Conservation (phyloP, 1,140 invertebrate species). For the Caenorhabditis brenneri region DNA sequence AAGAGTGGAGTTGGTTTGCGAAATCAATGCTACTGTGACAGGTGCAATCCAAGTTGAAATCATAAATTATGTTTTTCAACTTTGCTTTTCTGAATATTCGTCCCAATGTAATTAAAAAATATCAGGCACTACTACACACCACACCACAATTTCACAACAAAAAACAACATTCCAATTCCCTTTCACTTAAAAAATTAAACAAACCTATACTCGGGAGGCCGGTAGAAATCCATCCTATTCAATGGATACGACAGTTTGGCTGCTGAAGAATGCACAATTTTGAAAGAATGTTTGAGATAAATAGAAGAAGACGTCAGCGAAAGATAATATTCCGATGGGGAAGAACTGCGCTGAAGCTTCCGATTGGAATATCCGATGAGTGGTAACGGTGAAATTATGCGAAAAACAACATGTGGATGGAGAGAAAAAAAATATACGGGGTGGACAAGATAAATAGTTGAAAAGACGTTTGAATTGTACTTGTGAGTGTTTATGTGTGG, state of each 20-base stretch:
- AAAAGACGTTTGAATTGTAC: not conserved
- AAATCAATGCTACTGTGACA: not conserved
- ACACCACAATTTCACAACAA: not conserved
- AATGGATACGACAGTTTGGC: conserved; percentile 10
- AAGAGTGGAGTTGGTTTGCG: not conserved
- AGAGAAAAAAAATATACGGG: not conserved
- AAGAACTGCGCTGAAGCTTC: not conserved
- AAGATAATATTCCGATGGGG: not conserved
- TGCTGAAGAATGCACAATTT: conserved; percentile 8
- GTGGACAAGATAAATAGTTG: not conserved
- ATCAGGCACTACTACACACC: not conserved
- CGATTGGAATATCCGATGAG: conserved; percentile 40
- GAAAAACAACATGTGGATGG: not conserved
- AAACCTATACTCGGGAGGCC: conserved; percentile 33
- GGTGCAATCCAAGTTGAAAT: not conserved
- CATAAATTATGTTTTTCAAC: not conserved
- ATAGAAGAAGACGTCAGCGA: conserved; percentile 26
- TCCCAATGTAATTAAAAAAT: not conserved
- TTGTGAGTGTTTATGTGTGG: not conserved
- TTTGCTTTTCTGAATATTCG: not conserved
- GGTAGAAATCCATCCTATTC: conserved; percentile 39
- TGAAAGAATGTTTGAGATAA: not conserved
- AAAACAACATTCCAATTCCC: not conserved
- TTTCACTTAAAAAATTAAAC: not conserved
- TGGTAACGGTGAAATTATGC: conserved; percentile 1